These are phyloP conservation scores for Pluvianellus socialis DNA, from an alignment of 2,113 vertebrate genomes.

Conservation along the genomic window DNA sequence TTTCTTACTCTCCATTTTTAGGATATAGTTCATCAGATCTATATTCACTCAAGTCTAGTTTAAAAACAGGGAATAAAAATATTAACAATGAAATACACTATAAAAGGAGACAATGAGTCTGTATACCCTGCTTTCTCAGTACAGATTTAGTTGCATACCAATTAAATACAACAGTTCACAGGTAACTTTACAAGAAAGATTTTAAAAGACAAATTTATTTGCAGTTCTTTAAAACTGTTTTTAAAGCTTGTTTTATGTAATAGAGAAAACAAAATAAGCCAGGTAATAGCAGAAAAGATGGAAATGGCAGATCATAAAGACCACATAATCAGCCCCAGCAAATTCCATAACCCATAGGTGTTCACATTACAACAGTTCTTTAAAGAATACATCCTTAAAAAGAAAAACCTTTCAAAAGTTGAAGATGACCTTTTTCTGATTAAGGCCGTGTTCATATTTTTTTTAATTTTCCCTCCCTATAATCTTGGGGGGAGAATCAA, in stretches of 20 bases:
- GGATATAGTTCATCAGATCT: background rate
- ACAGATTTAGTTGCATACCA: background rate
- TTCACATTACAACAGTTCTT: background rate
- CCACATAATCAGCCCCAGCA: background rate
- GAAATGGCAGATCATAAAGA: background rate
- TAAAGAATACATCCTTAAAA: background rate
- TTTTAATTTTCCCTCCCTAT: background rate
- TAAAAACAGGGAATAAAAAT: background rate
- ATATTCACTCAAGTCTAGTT: background rate
- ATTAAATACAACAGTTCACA: background rate
- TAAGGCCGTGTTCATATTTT: background rate
- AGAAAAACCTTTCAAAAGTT: background rate
- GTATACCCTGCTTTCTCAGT: background rate
- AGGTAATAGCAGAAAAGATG: background rate
- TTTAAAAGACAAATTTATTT: background rate
- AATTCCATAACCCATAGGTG: background rate
- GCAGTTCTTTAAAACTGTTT: background rate
- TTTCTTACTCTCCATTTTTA: background rate
- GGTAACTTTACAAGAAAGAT: background rate
- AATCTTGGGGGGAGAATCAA: background rate
- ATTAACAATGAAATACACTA: background rate
- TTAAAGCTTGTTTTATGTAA: background rate
- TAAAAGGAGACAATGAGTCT: background rate
- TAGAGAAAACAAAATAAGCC: background rate
- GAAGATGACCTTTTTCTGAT: background rate